phyloP scores from a whole-genome alignment of 2,888 invertebrate species.

The Pristionchus mayeri region DNA sequence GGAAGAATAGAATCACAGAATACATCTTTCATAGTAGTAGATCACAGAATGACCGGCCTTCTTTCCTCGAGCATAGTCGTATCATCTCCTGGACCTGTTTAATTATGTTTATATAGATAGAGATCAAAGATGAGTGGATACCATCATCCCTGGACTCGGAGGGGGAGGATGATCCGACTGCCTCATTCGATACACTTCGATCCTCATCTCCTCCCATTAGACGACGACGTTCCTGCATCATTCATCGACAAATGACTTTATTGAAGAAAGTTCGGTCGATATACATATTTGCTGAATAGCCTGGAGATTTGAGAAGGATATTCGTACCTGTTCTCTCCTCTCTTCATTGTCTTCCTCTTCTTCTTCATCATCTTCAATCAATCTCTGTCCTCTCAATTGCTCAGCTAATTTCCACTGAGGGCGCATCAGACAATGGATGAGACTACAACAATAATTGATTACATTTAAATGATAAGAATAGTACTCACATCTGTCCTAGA shows the following conservation, averaged over 20 bases:
- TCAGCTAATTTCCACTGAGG: constrained; percentile 62
- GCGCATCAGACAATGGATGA: constrained; percentile 63
- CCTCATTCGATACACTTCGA: constrained; percentile 60
- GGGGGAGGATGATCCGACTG: constrained; percentile 54
- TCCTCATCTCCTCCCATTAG: constrained; percentile 48
- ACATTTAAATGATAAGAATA: no score
- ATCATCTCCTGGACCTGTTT: not conserved
- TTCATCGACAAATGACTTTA: no score
- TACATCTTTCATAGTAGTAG: not conserved
- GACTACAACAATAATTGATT: constrained; percentile 56
- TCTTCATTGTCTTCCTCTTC: constrained; percentile 43
- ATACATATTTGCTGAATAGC: no score
- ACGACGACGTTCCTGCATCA: constrained; percentile 12
- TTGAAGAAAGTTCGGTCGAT: no score
- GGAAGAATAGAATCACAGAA: no score
- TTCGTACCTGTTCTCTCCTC: constrained; percentile 8
- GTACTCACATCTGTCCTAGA: constrained; percentile 65
- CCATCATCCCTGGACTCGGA: not conserved
- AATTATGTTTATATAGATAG: not conserved
- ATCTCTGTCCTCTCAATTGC: constrained; percentile 13
- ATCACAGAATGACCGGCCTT: constrained; percentile 11
- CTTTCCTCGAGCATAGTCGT: not conserved
- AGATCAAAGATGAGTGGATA: not conserved
- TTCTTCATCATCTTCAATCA: constrained; percentile 30
- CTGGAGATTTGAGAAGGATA: not conserved